Base-by-base conservation (phyloP, 2,797 vertebrate species). In the Poecilia velifera region DNA sequence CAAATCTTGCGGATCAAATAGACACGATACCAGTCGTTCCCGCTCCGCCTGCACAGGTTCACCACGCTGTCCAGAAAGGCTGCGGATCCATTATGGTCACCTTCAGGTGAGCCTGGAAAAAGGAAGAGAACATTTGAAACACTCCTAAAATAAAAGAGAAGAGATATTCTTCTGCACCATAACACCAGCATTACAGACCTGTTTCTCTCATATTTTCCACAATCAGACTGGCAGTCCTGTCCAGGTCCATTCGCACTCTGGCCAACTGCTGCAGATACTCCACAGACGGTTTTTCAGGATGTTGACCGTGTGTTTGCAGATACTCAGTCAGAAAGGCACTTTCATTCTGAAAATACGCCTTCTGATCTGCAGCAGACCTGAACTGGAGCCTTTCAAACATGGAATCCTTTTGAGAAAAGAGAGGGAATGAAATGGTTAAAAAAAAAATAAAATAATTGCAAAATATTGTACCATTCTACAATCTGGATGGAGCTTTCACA, bases 1-100 rank as follows among this genome's bases (percentile, higher is more conserved):
- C 95, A 89, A 9, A 98, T 94, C 81, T 95, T 98, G 72, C 98
- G 95, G 59, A 98, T 92, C 79, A 99, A 93, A 92, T 97, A 99
- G 80, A 99, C 93, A 0, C 92, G 86, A 84, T 96, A 96, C 98
- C 98, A 99, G 91, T 97, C 93, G 0, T 98, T 98, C 13, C 68
- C 39, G 39, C 89, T 76, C 0, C 0, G 77, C 4, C 5, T 18
- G 34, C 97, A 98, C 84, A 99, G 90, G 9, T 3, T 6, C 76
- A 78, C 53, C 51, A 96, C 95, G 0, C 89, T 92, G 25, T 1
- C 25, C 84, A 98, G 78, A 90, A 96, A 96, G 20, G 75, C 72
- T 53, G 68, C 4, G 18, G 72, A 80, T 45, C 41, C 90, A 73
- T 64, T 74, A 28, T 72, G 80, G 76, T 31, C 34, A 1, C n/a